Conservation (phyloP, 2,888 invertebrate genomes). For the Ormia ochracea region DNA sequence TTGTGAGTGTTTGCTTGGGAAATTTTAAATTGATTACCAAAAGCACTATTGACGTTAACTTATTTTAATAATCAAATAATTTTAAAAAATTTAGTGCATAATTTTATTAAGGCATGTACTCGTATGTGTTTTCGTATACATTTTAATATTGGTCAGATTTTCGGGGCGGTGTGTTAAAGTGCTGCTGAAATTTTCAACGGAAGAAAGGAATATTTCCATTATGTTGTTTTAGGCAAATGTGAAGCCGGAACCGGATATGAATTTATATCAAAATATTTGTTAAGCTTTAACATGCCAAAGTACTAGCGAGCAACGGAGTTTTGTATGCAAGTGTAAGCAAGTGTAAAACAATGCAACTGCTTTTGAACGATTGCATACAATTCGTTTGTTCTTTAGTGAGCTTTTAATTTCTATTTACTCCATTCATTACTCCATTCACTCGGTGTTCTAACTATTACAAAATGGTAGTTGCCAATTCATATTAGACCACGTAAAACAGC, state of each 20-base stretch:
- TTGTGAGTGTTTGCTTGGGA: not conserved
- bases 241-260: constrained; percentile 58
- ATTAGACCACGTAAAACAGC: constrained; percentile 16
- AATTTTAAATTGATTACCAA: constrained; percentile 15
- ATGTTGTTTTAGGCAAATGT: constrained; percentile 47
- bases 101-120: not conserved
- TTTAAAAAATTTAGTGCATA: constrained; percentile 8
- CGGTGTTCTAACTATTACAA: not conserved
- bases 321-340: not conserved
- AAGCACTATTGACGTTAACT: constrained; percentile 14
- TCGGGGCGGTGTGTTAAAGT: constrained; percentile 30
- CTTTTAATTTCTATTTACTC: not conserved
- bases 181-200: constrained; percentile 22
- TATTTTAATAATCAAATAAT: constrained; percentile 11
- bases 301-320: not conserved
- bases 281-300: constrained; percentile 19
- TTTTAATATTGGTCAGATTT: not conserved
- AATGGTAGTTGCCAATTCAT: constrained; percentile 34
- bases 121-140: not conserved
- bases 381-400: not conserved
- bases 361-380: constrained; percentile 6
- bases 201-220: not conserved
- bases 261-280: constrained; percentile 47
- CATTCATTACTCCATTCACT: not conserved
- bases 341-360: not conserved